A percentile compares a stretch with the other conserved stretches of the same genome.
Evolutionary conservation across 2,797 vertebrate species (phyloP).

Genomic region (Brotula barbata): DNA sequence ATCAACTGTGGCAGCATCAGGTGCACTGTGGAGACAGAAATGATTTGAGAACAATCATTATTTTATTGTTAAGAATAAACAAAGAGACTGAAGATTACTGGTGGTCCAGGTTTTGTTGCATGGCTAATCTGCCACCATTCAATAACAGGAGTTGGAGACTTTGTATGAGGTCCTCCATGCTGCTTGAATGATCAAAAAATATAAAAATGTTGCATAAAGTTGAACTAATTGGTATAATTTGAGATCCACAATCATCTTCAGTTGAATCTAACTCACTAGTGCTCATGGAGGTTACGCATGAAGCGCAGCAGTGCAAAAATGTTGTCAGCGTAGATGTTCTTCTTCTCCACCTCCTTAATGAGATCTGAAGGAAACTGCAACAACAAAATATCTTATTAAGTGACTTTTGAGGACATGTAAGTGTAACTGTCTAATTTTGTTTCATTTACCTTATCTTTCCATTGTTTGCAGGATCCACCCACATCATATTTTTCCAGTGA

Average conservation of each 20-base stretch:
- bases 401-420: no score
- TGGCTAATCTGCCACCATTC: no score
- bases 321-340: slow-evolving; percentile 48
- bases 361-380: slow-evolving; percentile 54
- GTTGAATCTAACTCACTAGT: slow-evolving; percentile 53
- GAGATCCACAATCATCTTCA: background rate
- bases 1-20: slow-evolving; percentile 39
- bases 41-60: background rate
- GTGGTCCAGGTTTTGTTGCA: no score
- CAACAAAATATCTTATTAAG: background rate
- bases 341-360: slow-evolving; percentile 50
- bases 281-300: slow-evolving; percentile 59
- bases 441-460: slow-evolving; percentile 60
- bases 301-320: slow-evolving; percentile 64
- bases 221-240: background rate
- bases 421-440: background rate
- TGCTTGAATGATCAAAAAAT: background rate
- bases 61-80: no score
- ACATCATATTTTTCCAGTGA: slow-evolving; percentile 28
- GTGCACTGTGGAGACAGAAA: slow-evolving; percentile 26
- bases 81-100: no score
- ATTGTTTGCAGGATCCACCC: slow-evolving; percentile 45
- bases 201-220: background rate
- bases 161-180: no score
- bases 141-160: no score